Evolutionary conservation across 2,888 invertebrate species (phyloP), one percentile per base, ranked within the genome.

Genomic region (Philereme transversata): DNA sequence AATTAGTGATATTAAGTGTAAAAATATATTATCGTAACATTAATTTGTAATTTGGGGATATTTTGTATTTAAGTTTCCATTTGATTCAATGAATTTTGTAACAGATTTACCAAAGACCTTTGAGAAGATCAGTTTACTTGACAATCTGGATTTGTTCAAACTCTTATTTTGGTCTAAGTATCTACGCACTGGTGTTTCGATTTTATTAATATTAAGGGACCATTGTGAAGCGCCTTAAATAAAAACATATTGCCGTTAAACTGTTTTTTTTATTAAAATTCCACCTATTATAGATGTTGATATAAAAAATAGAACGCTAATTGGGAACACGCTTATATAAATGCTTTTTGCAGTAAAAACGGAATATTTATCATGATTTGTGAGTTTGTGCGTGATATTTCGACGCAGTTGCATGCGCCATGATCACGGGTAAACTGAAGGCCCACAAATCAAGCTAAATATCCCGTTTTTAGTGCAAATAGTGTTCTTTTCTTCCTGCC

Each of bases 1-100:
- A 80, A 78, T 81, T 81, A 82, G 86, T 87, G 88, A 87, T 88
- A 88, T 87, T 88, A 87, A 76, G 76, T 84, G 78, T 86, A 84
- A 80, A 83, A 76, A 78, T 79, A 79, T 66, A 75, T 80, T 76
- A 73, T 75, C 72, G 64, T 75, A 75, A 74, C 75, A 69, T 76
- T 78, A 74, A 67, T 69, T 60, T 57, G 68, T 67, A 65, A 65
- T 71, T 70, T 64, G 68, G 75, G 69, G 62, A 69, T 69, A 68
- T 67, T 68, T 68, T 67, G 52, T 62, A 64, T 64, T 64, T 64
- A 57, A 67, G 65, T 67, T 65, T 61, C 48, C 58, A 67, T 64
- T 69, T 63, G 65, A 62, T 60, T 65, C 68, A 60, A 60, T 60
- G 60, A 57, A 61, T 66, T 68, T 69, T 65, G 57, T 67, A 62